Evolutionary conservation across 2,888 invertebrate genomes (phyloP).

Genomic region (Cosmia trapezina): DNA sequence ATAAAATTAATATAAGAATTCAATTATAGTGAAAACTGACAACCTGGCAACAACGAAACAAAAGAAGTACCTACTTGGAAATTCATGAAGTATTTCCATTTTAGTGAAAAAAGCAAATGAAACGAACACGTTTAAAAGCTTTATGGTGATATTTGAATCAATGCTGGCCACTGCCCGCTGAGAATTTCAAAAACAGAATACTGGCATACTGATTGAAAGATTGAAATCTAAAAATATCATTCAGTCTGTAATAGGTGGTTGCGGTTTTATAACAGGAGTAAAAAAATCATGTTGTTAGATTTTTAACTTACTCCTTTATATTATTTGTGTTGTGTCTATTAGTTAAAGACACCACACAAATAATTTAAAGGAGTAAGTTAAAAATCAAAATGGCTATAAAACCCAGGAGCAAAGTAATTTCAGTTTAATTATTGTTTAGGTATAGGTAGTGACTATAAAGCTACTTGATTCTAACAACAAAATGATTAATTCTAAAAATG

Average conservation of each 20-base stretch:
- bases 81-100: slow-evolving; percentile 19
- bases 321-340: neutral
- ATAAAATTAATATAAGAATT: slow-evolving; percentile 1
- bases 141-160: slow-evolving; percentile 45
- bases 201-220: slow-evolving; percentile 8
- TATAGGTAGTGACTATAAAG: no score
- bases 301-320: neutral
- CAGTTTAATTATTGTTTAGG: no score
- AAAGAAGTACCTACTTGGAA: slow-evolving; percentile 17
- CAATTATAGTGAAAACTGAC: slow-evolving; percentile 19
- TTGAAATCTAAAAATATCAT: slow-evolving; percentile 35
- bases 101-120: slow-evolving; percentile 23
- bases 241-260: neutral
- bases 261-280: neutral
- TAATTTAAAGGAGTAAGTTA: no score
- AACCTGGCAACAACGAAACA: slow-evolving; percentile 25
- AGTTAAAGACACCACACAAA: no score
- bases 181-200: slow-evolving; percentile 30
- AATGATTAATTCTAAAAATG: slow-evolving; percentile 11
- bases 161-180: slow-evolving; percentile 22
- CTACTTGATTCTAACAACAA: neutral
- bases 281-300: neutral
- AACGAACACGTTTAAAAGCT: slow-evolving; percentile 27
- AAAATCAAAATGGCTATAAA: no score
- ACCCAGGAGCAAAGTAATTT: no score